Conservation (phyloP, 2,888 invertebrate species). For the Ochropleura plecta region DNA sequence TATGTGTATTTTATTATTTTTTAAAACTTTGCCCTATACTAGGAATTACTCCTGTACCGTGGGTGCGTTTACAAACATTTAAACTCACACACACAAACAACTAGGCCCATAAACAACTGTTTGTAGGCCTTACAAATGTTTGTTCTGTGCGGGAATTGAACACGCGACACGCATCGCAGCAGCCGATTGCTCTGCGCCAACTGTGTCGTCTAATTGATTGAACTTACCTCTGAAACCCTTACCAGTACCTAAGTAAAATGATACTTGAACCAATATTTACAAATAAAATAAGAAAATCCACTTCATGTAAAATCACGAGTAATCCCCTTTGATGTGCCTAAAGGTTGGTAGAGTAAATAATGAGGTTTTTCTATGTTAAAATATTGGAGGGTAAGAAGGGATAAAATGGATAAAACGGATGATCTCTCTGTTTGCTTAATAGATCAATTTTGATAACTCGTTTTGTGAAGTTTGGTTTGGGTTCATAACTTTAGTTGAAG, state of each 20-base stretch:
- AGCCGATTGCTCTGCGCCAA: no score
- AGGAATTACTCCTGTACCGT: no score
- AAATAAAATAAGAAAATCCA: slow-evolving; percentile 45
- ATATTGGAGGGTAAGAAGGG: slow-evolving; percentile 42
- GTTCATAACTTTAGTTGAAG: slow-evolving; percentile 14
- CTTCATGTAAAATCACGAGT: slow-evolving; percentile 54
- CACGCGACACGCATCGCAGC: no score
- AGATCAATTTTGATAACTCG: slow-evolving; percentile 51
- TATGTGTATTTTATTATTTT: no score
- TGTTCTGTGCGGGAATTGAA: no score
- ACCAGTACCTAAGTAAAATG: slow-evolving; percentile 31
- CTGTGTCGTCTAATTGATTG: not conserved
- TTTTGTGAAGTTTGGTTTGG: slow-evolving; percentile 36
- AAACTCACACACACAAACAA: no score
- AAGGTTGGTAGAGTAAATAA: slow-evolving; percentile 50
- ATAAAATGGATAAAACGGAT: slow-evolving; percentile 30
- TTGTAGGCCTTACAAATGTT: no score
- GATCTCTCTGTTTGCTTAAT: slow-evolving; percentile 45
- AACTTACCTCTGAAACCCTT: slow-evolving; percentile 16
- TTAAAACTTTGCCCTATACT: no score
- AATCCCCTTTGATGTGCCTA: slow-evolving; percentile 51
- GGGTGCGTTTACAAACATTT: no score
- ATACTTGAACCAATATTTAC: slow-evolving; percentile 39
- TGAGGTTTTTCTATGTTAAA: slow-evolving; percentile 56
- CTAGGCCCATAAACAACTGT: no score